A percentile compares a stretch with the other conserved stretches of the same genome.
phyloP scores from a whole-genome alignment of 1,140 invertebrate species.

The Copidosoma floridanum region DNA sequence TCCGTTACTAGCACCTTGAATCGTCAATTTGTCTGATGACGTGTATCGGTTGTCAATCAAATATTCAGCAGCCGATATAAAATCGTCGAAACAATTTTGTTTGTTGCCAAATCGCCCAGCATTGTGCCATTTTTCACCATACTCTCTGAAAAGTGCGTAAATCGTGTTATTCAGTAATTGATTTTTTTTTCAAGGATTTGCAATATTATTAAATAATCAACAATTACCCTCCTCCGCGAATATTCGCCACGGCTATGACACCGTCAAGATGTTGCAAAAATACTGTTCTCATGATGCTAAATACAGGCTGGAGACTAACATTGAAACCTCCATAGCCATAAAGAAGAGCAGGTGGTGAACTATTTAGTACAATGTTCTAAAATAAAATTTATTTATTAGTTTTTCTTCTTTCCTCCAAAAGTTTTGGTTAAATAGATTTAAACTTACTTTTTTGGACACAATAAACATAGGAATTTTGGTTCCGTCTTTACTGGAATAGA shows the following conservation, averaged over 20 bases:
- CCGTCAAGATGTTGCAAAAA: constrained; percentile 91
- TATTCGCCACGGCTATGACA: constrained; percentile 88
- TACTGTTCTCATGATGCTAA: constrained; percentile 78
- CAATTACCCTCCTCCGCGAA: constrained; percentile 88
- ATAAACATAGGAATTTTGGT: constrained; percentile 98
- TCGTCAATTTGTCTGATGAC: constrained; percentile 70
- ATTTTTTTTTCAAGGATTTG: not conserved
- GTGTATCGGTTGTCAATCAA: constrained; percentile 84
- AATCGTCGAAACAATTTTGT: constrained; percentile 98
- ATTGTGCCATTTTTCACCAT: constrained; percentile 97
- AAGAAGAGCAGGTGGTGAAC: constrained; percentile 75
- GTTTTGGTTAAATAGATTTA: not conserved
- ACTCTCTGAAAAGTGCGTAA: constrained; percentile 69
- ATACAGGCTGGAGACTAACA: constrained; percentile 83
- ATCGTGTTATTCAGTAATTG: constrained; percentile 1
- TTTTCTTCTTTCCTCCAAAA: constrained; percentile 7
- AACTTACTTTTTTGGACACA: constrained; percentile 74
- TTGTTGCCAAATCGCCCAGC: constrained; percentile 88
- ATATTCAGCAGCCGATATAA: constrained; percentile 89
- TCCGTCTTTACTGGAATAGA: constrained; percentile 93
- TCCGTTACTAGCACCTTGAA: constrained; percentile 95
- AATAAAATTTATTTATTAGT: constrained; percentile 14
- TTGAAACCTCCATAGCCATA: constrained; percentile 99
- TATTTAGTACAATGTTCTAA: constrained; percentile 65
- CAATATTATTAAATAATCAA: constrained; percentile 8